Evolutionary conservation across 2,888 invertebrate species (phyloP).

Genomic region (Laothoe populi): DNA sequence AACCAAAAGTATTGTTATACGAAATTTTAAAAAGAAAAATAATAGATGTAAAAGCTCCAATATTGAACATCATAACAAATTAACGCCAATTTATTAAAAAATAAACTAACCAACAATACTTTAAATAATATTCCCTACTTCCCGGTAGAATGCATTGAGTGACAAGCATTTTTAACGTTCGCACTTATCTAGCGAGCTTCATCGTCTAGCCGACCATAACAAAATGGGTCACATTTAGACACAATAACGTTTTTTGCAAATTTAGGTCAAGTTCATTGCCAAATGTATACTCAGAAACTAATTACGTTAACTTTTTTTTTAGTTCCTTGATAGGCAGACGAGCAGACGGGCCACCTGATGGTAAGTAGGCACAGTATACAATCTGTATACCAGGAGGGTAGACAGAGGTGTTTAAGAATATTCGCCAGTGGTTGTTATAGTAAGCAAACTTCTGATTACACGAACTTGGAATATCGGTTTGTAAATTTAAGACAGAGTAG

Average conservation of each 20-base stretch:
- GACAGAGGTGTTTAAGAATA: too few species aligned
- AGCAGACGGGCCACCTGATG: too few species aligned
- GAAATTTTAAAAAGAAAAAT: too few species aligned
- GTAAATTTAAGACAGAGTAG: constrained; percentile 22
- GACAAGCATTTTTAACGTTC: background rate
- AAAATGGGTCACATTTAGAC: background rate
- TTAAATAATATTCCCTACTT: background rate
- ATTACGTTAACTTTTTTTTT: too few species aligned
- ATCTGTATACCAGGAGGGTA: background rate
- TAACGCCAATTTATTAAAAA: background rate
- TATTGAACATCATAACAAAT: too few species aligned
- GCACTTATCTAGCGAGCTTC: background rate
- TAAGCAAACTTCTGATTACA: background rate
- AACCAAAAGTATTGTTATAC: too few species aligned
- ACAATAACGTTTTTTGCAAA: constrained; percentile 1
- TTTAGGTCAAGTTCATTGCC: constrained; percentile 12
- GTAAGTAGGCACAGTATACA: too few species aligned
- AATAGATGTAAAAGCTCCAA: too few species aligned
- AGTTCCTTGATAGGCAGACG: too few species aligned
- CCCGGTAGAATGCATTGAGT: background rate
- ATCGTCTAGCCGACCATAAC: constrained; percentile 13
- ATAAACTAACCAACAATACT: background rate
- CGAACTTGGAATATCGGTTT: background rate
- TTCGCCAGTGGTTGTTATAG: too few species aligned
- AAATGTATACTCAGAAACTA: background rate